A percentile compares a stretch with the other conserved stretches of the same genome.
Evolutionary conservation across 2,797 vertebrate genomes (phyloP).

Genomic region (Perodicticus potto): DNA sequence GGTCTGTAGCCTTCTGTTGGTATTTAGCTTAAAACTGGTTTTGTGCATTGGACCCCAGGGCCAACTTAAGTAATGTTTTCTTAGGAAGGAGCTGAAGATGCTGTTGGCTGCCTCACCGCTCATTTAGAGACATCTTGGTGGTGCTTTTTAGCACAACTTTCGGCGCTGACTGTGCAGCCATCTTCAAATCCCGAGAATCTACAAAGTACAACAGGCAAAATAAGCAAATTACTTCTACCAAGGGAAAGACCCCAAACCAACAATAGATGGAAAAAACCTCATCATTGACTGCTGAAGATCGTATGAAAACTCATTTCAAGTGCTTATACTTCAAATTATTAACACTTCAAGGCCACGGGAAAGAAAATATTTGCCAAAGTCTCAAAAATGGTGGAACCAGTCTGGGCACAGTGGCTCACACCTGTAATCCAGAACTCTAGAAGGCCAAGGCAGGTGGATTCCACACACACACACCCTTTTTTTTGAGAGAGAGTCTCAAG

Average conservation of each 20-base stretch:
- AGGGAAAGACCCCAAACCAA: not conserved
- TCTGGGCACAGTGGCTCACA: too few relatives aligned
- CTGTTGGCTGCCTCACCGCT: constrained; percentile 98
- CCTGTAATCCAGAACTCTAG: too few relatives aligned
- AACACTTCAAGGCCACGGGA: not conserved
- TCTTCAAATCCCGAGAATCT: constrained; percentile 90
- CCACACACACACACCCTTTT: too few relatives aligned
- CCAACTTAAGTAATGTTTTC: constrained; percentile 86
- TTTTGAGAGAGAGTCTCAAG: too few relatives aligned
- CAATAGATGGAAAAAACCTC: not conserved
- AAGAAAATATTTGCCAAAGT: not conserved
- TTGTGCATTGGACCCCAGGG: constrained; percentile 83
- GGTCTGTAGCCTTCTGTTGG: constrained; percentile 83
- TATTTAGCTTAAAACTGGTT: constrained; percentile 84
- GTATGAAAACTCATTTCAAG: not conserved
- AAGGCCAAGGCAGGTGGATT: too few relatives aligned
- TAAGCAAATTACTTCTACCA: not conserved
- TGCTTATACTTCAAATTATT: not conserved
- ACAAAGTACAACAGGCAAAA: constrained; percentile 25
- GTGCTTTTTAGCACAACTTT: constrained; percentile 99
- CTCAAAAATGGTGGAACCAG: constrained; percentile 3
- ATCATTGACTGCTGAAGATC: not conserved
- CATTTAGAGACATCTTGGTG: constrained; percentile 99
- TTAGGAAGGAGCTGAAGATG: constrained; percentile 90
- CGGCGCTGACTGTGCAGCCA: constrained; percentile 96